A percentile compares a stretch with the other conserved stretches of the same genome.
Conservation (phyloP, 2,888 invertebrate genomes). For the Plebejus argus region DNA sequence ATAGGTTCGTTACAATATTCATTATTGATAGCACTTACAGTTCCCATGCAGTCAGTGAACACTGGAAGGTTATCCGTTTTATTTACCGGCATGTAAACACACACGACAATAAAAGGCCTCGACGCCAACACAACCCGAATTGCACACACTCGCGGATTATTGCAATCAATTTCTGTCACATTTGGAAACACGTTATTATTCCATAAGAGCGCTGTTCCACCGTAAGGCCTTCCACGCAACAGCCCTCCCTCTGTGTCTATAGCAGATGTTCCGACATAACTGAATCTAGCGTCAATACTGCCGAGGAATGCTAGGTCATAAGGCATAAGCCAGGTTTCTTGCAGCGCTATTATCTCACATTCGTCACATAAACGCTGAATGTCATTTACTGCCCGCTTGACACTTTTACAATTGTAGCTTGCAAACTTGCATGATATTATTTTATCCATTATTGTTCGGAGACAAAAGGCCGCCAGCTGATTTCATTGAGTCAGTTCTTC, state of each 20-base stretch:
- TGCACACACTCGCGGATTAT: background rate
- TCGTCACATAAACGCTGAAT: background rate
- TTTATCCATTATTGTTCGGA: too few species aligned
- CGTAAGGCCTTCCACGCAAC: too few species aligned
- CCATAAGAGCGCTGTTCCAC: too few species aligned
- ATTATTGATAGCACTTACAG: background rate
- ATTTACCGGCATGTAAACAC: background rate
- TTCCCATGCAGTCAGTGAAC: background rate
- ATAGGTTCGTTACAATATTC: background rate
- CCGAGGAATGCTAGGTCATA: background rate
- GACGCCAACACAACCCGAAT: background rate
- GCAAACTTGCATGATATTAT: background rate
- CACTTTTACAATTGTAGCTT: background rate
- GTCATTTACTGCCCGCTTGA: background rate
- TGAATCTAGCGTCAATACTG: too few species aligned
- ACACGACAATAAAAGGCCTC: background rate
- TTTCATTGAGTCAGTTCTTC: too few species aligned
- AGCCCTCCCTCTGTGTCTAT: too few species aligned
- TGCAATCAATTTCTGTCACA: background rate
- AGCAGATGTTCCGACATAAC: too few species aligned
- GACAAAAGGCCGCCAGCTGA: too few species aligned
- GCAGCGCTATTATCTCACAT: constrained; percentile 12
- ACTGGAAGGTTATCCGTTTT: too few species aligned
- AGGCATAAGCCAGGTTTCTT: background rate
- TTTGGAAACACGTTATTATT: background rate